A percentile compares a stretch with the other conserved stretches of the same genome.
phyloP scores from a whole-genome alignment of 2,113 vertebrate genomes.

The Microcebus griseorufus region DNA sequence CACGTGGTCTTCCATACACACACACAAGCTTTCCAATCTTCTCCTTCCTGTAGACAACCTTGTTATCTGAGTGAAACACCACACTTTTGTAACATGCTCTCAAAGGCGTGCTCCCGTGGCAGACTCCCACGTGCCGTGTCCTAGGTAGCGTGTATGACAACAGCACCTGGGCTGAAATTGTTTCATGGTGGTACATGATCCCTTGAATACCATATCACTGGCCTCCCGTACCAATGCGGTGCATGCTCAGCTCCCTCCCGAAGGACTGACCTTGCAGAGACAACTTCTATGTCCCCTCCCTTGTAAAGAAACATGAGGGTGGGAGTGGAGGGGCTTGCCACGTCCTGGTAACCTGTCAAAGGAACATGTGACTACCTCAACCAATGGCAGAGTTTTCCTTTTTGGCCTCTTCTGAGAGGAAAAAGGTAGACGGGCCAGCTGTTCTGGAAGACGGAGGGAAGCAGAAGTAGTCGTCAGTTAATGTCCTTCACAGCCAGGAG shows the following conservation, averaged over 20 bases:
- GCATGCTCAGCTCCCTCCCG: background rate
- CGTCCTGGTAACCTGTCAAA: background rate
- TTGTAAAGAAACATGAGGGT: background rate
- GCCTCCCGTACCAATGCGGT: background rate
- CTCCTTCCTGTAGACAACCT: background rate
- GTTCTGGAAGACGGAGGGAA: background rate
- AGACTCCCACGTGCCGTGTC: accelerated
- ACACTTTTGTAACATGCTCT: background rate
- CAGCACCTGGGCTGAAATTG: no score
- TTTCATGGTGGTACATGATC: background rate
- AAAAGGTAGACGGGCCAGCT: background rate
- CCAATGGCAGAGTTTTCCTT: background rate
- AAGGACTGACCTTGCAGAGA: background rate
- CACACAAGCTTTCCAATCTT: background rate
- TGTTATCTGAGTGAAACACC: background rate
- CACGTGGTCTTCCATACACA: background rate
- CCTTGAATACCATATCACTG: background rate
- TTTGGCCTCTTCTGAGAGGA: background rate
- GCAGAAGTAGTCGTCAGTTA: background rate
- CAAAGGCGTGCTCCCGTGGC: background rate
- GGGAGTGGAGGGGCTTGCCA: background rate
- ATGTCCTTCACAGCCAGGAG: background rate
- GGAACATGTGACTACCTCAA: background rate
- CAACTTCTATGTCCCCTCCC: background rate
- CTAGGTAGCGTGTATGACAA: accelerated